A percentile compares a stretch with the other conserved stretches of the same genome.
Evolutionary conservation across 2,888 invertebrate genomes (phyloP).

Genomic region (Nineta flava): DNA sequence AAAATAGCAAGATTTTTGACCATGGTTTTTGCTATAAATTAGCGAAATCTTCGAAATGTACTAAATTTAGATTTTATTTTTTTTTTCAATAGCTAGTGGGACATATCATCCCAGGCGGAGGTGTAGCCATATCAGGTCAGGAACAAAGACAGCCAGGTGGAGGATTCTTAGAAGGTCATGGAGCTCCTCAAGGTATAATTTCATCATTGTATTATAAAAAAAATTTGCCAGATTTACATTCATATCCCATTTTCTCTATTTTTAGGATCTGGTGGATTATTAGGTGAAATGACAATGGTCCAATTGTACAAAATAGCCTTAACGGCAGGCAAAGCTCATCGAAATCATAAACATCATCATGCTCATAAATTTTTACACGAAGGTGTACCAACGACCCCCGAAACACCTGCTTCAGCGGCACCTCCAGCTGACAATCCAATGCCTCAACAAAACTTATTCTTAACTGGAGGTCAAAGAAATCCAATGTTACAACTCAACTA

Average conservation of each 20-base stretch:
- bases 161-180: slow-evolving; percentile 34
- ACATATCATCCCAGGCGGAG: slow-evolving; percentile 58
- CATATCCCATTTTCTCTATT: too few relatives aligned
- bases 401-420: slow-evolving; percentile 37
- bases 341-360: slow-evolving; percentile 77
- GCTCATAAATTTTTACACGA: slow-evolving; percentile 65
- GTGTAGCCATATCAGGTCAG: slow-evolving; percentile 59
- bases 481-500: slow-evolving; percentile 36
- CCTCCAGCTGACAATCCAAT: slow-evolving; percentile 31
- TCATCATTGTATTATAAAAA: neutral
- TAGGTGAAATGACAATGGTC: slow-evolving; percentile 65
- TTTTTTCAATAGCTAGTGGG: slow-evolving; percentile 47
- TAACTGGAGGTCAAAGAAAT: slow-evolving; percentile 49
- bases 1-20: too few relatives aligned
- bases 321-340: slow-evolving; percentile 74
- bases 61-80: neutral
- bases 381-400: slow-evolving; percentile 41
- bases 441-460: slow-evolving; percentile 16
- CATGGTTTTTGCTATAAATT: too few relatives aligned
- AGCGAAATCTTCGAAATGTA: too few relatives aligned
- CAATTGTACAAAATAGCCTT: slow-evolving; percentile 67
- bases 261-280: slow-evolving; percentile 45
- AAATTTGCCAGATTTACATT: too few relatives aligned
- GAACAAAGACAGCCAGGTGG: slow-evolving; percentile 44
- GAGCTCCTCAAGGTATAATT: slow-evolving; percentile 30